Evolutionary conservation across 1,140 invertebrate species (phyloP), one percentile per base, ranked within the genome.

Genomic region (Nephila pilipes): DNA sequence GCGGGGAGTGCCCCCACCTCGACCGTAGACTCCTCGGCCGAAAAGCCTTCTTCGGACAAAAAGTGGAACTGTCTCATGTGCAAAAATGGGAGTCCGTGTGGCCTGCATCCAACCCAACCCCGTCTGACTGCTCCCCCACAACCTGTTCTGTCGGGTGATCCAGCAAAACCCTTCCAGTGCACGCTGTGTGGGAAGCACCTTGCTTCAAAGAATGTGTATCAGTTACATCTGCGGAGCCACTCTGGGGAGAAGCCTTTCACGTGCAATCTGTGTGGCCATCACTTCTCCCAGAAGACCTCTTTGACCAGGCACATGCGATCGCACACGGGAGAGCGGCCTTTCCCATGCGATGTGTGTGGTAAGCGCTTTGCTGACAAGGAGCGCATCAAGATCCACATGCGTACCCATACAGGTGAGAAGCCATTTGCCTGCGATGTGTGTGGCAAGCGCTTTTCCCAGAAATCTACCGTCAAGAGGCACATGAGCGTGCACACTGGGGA

Each of bases 401-500:
- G 98, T 36, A 98, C 98, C 80, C 98, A 98, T 95, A 98, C 98
- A 1, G 97, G 97, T 96, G 16, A 97, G 94, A 96, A 97, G 90
- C 95, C 95, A 3, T 97, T 96, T 94, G 91, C 94, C 94, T 96
- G 92, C 96, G 96, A 94, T 95, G 96, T 55, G 95, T 97, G 95
- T 90, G 97, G 96, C 94, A 96, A 96, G 94, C 96, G 96, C 93
- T 96, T 97, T 3, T 97, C 97, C 93, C 96, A 97, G 94, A 96
- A 96, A 94, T 99, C 98, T 38, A 99, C 98, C 0, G 96, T 99
- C 36, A 99, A 99, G 58, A 99, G 99, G 95, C 99, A 99, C 96
- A 96, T 99, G 90, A 96, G 98, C 94, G 99, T 99, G 95, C 99
- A 99, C 95, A 99, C 98, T 60, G 99, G 99, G 65, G 98, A 99